phyloP scores from a whole-genome alignment of 2,888 invertebrate genomes.

The Physocephala rufipes region DNA sequence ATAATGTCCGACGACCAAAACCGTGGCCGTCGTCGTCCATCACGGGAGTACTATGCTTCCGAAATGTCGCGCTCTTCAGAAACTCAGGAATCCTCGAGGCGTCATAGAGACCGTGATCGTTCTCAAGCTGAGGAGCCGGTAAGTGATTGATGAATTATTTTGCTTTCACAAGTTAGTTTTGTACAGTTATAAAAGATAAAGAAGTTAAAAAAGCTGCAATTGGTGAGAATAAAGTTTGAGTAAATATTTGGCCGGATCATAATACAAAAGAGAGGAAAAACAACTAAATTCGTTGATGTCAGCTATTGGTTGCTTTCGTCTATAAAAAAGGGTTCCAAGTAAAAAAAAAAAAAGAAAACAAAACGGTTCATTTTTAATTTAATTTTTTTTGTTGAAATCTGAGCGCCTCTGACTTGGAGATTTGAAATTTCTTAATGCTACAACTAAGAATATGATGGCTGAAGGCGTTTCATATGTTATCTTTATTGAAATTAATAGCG shows the following conservation, averaged over 20 bases:
- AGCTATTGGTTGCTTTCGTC: not conserved
- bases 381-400: too few species aligned
- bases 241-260: too few species aligned
- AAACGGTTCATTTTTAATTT: too few species aligned
- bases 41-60: conserved; percentile 45
- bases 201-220: not conserved
- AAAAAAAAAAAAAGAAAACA: too few species aligned
- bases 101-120: conserved; percentile 36
- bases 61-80: conserved; percentile 37
- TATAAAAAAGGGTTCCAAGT: too few species aligned
- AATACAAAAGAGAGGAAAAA: not conserved
- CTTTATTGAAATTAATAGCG: conserved; percentile 37
- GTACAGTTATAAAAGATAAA: not conserved
- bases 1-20: conserved; percentile 49
- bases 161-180: not conserved
- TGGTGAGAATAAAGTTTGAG: not conserved
- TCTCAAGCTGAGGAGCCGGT: conserved; percentile 47
- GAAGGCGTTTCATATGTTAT: not conserved
- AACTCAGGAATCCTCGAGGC: conserved; percentile 14
- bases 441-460: too few species aligned
- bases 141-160: conserved; percentile 30
- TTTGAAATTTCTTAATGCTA: too few species aligned
- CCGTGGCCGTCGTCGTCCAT: conserved; percentile 49
- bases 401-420: too few species aligned
- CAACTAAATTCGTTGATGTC: not conserved